A percentile compares a stretch with the other conserved stretches of the same genome.
phyloP scores from a whole-genome alignment of 2,797 vertebrate species.

The Forpus xanthops region DNA sequence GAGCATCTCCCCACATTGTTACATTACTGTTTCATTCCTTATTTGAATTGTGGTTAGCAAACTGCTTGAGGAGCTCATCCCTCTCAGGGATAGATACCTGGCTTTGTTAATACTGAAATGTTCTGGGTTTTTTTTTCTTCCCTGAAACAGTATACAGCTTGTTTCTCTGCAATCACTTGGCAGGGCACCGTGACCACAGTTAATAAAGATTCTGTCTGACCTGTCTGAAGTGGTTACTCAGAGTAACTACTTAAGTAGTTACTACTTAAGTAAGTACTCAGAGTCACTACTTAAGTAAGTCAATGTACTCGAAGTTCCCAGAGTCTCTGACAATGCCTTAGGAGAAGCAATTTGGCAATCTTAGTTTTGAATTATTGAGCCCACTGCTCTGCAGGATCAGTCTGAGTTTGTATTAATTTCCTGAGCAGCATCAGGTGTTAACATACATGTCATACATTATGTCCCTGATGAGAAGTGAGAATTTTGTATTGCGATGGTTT shows the following conservation, averaged over 20 bases:
- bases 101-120: neutral
- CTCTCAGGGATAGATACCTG: neutral
- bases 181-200: neutral
- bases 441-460: neutral
- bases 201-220: neutral
- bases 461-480: neutral
- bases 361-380: neutral
- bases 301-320: fast-evolving
- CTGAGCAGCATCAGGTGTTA: neutral
- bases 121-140: neutral
- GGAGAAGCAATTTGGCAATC: neutral
- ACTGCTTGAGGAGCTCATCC: neutral
- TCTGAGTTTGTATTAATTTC: neutral
- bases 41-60: neutral
- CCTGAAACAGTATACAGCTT: fast-evolving
- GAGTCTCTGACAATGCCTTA: neutral
- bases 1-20: neutral
- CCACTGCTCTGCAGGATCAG: neutral
- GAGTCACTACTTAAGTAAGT: neutral
- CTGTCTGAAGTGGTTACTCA: neutral
- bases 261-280: too few relatives aligned
- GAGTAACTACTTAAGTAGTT: too few relatives aligned
- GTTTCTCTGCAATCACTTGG: neutral
- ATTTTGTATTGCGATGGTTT: neutral
- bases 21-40: fast-evolving